Conservation (phyloP, 2,888 invertebrate species). For the Drosophila conformis region DNA sequence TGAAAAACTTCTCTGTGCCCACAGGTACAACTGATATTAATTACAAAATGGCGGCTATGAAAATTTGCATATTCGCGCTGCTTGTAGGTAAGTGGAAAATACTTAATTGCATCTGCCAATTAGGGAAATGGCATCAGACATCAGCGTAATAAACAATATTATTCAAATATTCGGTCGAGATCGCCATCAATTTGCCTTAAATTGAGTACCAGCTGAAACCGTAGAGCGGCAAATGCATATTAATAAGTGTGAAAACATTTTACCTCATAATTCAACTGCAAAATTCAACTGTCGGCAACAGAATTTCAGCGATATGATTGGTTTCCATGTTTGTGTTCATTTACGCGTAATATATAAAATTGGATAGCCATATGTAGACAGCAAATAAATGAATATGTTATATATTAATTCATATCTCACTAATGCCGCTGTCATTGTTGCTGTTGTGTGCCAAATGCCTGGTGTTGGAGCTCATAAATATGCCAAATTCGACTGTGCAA, state of each 20-base stretch:
- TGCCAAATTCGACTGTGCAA: conserved; percentile 21
- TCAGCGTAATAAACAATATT: conserved; percentile 21
- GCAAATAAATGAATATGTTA: conserved; percentile 30
- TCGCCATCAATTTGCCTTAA: conserved; percentile 58
- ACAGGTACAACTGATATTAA: conserved; percentile 54
- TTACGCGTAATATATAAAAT: conserved; percentile 18
- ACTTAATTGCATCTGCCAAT: conserved; percentile 61
- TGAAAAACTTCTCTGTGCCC: conserved; percentile 44
- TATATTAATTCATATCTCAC: conserved; percentile 40
- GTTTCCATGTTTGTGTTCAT: conserved; percentile 3
- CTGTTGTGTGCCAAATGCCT: conserved; percentile 43
- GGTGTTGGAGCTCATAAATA: conserved; percentile 66
- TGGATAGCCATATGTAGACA: conserved; percentile 17
- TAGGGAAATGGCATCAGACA: conserved; percentile 43
- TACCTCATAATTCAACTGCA: conserved; percentile 41
- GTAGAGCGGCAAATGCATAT: conserved; percentile 20
- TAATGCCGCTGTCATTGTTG: conserved; percentile 43
- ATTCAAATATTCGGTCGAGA: conserved; percentile 31
- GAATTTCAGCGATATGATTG: conserved; percentile 16
- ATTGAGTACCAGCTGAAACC: conserved; percentile 38
- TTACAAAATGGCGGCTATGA: conserved; percentile 76
- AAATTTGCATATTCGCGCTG: conserved; percentile 81
- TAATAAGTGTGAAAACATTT: conserved; percentile 33
- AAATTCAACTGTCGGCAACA: conserved; percentile 40
- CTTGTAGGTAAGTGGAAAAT: conserved; percentile 74